Evolutionary conservation across 2,797 vertebrate genomes (phyloP), one percentile per base, ranked within the genome.

Genomic region (Pseudomugil tenellus): DNA sequence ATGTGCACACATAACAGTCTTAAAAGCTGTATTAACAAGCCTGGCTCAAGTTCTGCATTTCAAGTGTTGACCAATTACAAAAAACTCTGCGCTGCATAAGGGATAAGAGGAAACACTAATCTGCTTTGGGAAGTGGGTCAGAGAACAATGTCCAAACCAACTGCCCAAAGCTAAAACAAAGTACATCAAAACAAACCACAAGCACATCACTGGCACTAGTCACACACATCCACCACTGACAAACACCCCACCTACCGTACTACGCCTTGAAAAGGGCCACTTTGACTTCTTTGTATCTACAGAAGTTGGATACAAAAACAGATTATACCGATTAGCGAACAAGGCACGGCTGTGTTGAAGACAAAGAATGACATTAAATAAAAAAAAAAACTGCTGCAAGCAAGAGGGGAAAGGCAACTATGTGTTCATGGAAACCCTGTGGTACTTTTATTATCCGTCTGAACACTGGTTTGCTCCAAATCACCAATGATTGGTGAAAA

Each of bases 221-320:
- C 77, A 43, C 46, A 60, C 46, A 67, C 53, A 41, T 52, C 56
- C 55, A 52, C 25, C 43, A 63, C 28, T 51, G 52, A 43, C 35
- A 68, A 41, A 81, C 29, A 37, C 49, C 51, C 63, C 87, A 95
- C 95, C 90, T 86, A 96, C 95, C 49, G 89, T 85, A 87, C 87
- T 92, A 79, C 92, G 95, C 71, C 90, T 95, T 29, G 91, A 92
- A 83, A 98, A 97, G 28, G 95, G 96, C 96, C 96, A 97, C 89
- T 96, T 95, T 64, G 92, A 86, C 77, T 97, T 98, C 93, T 96
- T 97, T n/a, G 94, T 92, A 83, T 96, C 95, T 97, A 83, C 54
- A 52, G 64, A 73, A 52, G 64, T 34, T 17, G n/a, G 29, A 58
- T 32, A 70, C 39, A 51, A 12, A 70, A 77, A 71, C 25, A 35